Base-by-base conservation (phyloP, 2,113 vertebrate species). In the Anarhynchus alexandrinus region DNA sequence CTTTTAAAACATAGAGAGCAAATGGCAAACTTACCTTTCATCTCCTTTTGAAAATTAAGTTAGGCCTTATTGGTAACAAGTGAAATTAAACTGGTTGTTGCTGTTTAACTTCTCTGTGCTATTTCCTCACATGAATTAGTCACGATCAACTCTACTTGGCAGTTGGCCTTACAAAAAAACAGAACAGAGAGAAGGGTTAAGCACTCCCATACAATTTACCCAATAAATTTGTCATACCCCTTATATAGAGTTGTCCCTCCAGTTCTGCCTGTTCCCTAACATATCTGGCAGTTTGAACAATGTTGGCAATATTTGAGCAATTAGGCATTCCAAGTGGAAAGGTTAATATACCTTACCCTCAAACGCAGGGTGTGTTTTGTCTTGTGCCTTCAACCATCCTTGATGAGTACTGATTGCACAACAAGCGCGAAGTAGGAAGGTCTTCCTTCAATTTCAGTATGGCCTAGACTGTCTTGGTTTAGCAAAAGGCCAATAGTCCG, bases 181-280 rank as follows among this genome's bases (percentile, higher is more conserved):
- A 94, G 88, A 88, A 97, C 64, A 94, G 77, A 96, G 82, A 93
- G 90, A 96, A 96, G 94, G 92, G 91, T 97, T 95, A 97, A 97
- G 92, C 79, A 96, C 97, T 98, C 97, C 97, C 97, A 96, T 96
- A 95, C 96, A 97, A 97, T 97, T 97, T 98, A 96, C 90, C 38
- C 94, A 85, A 96, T 88, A 96, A 96, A 92, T 97, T 96, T 97
- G 97, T 98, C 97, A 97, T 98, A 93, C 90, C 88, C 97, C 96
- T 98, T 98, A 98, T 98, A 98, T 98, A 98, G 98, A 98, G 96
- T 85, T 45, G 93, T 96, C 94, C 76, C 97, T 98, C 98, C 96
- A 95, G 98, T 98, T 97, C 29, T 94, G 94, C 98, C 98, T 97
- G 98, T 96, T 98, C 69, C 94, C 73, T 72, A 94, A 97, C 97